Conservation (phyloP, 2,888 invertebrate species). For the Thalpophila matura region DNA sequence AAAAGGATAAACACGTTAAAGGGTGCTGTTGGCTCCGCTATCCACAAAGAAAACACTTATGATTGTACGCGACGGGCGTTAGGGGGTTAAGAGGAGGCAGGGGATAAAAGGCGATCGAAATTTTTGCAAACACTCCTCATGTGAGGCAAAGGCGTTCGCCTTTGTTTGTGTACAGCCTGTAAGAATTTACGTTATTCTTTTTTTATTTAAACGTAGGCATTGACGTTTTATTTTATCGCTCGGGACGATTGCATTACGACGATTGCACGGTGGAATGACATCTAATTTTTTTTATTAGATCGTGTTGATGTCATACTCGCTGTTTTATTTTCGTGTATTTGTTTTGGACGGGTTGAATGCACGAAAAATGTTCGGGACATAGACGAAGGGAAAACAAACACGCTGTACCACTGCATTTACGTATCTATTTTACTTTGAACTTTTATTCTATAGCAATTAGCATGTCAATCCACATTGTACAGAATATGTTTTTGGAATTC, state of each 20-base stretch:
- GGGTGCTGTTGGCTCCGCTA: constrained; percentile 83
- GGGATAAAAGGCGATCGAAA: constrained; percentile 83
- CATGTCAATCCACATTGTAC: constrained; percentile 12
- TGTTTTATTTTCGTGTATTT: constrained; percentile 54
- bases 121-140: constrained; percentile 77
- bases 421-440: constrained; percentile 34
- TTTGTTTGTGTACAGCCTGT: constrained; percentile 65
- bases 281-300: constrained; percentile 66
- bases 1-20: constrained; percentile 89
- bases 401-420: constrained; percentile 19
- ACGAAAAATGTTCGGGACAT: constrained; percentile 47
- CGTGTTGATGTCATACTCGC: constrained; percentile 44
- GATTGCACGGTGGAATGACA: constrained; percentile 61
- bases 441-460: constrained; percentile 23
- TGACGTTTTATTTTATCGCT: constrained; percentile 65
- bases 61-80: constrained; percentile 76
- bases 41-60: constrained; percentile 90
- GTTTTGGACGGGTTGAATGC: constrained; percentile 57
- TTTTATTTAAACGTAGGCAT: constrained; percentile 66
- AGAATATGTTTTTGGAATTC: constrained; percentile 14
- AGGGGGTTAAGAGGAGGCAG: constrained; percentile 66
- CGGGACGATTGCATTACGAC: constrained; percentile 62
- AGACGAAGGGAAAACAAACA: constrained; percentile 32
- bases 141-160: constrained; percentile 61
- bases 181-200: constrained; percentile 65